These are phyloP conservation scores for Electrophaes corylata DNA, from an alignment of 2,888 invertebrate species.

Conservation along the genomic window DNA sequence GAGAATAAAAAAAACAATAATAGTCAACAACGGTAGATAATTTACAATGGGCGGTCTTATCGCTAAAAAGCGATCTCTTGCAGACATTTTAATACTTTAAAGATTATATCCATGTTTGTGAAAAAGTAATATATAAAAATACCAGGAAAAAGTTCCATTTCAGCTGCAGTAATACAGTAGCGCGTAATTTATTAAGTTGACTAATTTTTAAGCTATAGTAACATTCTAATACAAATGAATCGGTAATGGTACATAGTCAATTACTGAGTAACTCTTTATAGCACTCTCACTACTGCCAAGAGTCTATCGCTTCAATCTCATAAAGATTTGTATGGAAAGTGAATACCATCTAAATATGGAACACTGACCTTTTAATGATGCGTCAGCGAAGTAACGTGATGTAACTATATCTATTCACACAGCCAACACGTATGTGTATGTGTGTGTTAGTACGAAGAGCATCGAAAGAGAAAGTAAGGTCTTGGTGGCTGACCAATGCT, in stretches of 20 bases:
- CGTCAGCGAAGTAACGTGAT: conserved; percentile 72
- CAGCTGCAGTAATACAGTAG: no score
- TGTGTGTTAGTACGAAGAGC: conserved; percentile 51
- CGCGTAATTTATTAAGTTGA: no score
- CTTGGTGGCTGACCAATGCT: conserved; percentile 61
- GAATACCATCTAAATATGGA: conserved; percentile 68
- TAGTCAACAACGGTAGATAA: no score
- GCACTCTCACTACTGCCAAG: conserved; percentile 12
- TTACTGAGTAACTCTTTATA: neutral
- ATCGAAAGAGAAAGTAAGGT: conserved; percentile 81
- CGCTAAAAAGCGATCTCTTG: no score
- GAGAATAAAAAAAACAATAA: no score
- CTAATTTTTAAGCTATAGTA: no score
- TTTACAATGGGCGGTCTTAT: no score
- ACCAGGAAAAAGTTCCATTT: no score
- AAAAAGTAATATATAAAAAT: no score
- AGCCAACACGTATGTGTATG: conserved; percentile 44
- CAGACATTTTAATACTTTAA: no score
- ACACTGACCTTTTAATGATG: conserved; percentile 79
- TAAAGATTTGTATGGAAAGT: conserved; percentile 70
- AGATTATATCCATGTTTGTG: no score
- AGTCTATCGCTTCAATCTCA: conserved; percentile 23
- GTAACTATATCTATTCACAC: conserved; percentile 61
- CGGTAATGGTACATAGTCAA: neutral
- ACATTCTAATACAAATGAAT: no score